Evolutionary conservation across 2,113 vertebrate genomes (phyloP).

Genomic region (Varanus salvator): DNA sequence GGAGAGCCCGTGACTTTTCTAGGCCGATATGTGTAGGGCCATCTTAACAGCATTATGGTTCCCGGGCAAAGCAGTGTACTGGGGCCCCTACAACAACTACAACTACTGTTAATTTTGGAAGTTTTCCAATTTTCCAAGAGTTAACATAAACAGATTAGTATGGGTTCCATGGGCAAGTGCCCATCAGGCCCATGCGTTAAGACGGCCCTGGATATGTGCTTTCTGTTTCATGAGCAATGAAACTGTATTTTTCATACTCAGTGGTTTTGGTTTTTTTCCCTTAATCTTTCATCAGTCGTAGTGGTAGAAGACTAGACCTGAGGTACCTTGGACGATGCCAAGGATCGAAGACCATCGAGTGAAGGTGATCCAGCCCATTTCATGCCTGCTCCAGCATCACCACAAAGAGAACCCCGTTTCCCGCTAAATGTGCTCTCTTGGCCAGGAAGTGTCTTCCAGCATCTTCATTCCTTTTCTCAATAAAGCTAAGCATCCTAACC

Average conservation of each 20-base stretch:
- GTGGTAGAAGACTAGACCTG: not conserved
- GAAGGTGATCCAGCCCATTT: not conserved
- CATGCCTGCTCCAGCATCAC: not conserved
- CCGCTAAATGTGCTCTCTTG: not conserved
- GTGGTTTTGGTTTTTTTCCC: not conserved
- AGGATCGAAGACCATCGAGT: too few species aligned
- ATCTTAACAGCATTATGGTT: too few species aligned
- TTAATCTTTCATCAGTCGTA: not conserved
- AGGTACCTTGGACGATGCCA: not conserved
- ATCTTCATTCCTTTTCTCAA: not conserved
- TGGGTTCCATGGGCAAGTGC: too few species aligned
- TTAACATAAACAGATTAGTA: too few species aligned
- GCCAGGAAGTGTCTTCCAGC: not conserved
- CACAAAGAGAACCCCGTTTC: not conserved
- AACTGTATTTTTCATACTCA: not conserved
- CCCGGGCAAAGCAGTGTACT: too few species aligned
- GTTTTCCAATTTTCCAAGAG: too few species aligned
- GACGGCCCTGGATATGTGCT: too few species aligned
- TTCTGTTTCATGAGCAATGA: not conserved
- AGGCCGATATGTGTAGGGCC: too few species aligned
- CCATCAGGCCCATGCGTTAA: too few species aligned
- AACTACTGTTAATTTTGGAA: too few species aligned
- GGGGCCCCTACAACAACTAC: too few species aligned
- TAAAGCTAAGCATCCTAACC: not conserved
- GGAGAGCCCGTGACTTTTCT: too few species aligned